Evolutionary conservation across 2,113 vertebrate species (phyloP).

Genomic region (Xyrauchen texanus): DNA sequence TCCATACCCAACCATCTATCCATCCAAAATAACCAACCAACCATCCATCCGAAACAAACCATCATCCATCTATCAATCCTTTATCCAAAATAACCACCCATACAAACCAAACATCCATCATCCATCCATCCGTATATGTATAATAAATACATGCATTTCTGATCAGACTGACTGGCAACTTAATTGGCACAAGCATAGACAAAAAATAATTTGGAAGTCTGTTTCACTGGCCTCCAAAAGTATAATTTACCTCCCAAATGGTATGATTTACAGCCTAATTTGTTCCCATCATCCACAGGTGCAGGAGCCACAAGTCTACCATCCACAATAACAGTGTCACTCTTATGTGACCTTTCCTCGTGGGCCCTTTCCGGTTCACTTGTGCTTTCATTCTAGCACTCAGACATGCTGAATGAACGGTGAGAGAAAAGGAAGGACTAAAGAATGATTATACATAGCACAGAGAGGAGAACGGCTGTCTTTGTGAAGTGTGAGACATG

Average conservation of each 20-base stretch:
- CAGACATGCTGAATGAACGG: conserved; percentile 29
- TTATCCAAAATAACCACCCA: too few relatives aligned
- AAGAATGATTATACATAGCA: conserved; percentile 44
- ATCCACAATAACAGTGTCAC: conserved; percentile 16
- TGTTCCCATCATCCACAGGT: conserved; percentile 29
- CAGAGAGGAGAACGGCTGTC: conserved; percentile 30
- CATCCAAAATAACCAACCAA: too few relatives aligned
- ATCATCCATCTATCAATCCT: too few relatives aligned
- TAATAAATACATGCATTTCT: too few relatives aligned
- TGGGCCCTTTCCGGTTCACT: conserved; percentile 28
- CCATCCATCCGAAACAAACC: too few relatives aligned
- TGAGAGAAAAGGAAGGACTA: conserved; percentile 24
- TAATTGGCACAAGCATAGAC: neutral
- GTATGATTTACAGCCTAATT: conserved; percentile 37
- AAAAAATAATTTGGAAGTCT: neutral
- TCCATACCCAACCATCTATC: too few relatives aligned
- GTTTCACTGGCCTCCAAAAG: neutral
- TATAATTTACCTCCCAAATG: neutral
- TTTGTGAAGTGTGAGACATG: conserved; percentile 46
- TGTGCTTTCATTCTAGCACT: conserved; percentile 38
- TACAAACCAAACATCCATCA: too few relatives aligned
- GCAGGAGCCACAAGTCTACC: conserved; percentile 20
- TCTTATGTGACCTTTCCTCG: too few relatives aligned
- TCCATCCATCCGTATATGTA: too few relatives aligned
- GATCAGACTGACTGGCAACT: neutral